These are phyloP conservation scores for Myocastor coypus DNA, from an alignment of 2,113 vertebrate species.

Conservation along the genomic window DNA sequence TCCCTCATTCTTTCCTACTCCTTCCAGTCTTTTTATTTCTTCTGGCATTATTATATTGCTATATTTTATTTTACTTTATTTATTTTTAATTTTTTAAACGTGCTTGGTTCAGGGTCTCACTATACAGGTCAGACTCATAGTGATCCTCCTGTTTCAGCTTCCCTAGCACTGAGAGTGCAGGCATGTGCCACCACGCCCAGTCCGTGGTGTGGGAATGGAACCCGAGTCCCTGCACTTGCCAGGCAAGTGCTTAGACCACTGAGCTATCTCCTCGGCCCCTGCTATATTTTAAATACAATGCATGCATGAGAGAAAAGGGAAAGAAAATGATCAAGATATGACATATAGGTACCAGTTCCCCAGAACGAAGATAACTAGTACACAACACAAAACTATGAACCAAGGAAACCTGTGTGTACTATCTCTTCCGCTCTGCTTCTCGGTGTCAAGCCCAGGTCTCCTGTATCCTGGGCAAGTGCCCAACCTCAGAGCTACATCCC, in stretches of 20 bases:
- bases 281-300: slow-evolving; percentile 9
- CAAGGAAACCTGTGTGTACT: background rate
- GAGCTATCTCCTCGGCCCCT: too few relatives aligned
- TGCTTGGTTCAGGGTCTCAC: too few relatives aligned
- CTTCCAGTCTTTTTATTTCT: background rate
- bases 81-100: too few relatives aligned
- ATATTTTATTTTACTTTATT: background rate
- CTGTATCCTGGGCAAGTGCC: background rate
- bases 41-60: slow-evolving; percentile 9
- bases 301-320: background rate
- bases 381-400: background rate
- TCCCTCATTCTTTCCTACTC: background rate
- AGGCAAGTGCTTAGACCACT: too few relatives aligned
- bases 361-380: background rate
- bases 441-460: background rate
- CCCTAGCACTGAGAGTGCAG: too few relatives aligned
- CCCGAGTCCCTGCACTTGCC: too few relatives aligned
- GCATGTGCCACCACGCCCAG: too few relatives aligned
- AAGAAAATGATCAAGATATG: background rate
- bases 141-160: too few relatives aligned
- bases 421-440: background rate
- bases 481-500: background rate
- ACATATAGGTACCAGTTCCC: background rate
- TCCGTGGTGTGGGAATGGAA: too few relatives aligned
- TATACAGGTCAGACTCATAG: too few relatives aligned